Conservation (phyloP, 1,140 invertebrate species). For the Gonioctena quinquepunctata region DNA sequence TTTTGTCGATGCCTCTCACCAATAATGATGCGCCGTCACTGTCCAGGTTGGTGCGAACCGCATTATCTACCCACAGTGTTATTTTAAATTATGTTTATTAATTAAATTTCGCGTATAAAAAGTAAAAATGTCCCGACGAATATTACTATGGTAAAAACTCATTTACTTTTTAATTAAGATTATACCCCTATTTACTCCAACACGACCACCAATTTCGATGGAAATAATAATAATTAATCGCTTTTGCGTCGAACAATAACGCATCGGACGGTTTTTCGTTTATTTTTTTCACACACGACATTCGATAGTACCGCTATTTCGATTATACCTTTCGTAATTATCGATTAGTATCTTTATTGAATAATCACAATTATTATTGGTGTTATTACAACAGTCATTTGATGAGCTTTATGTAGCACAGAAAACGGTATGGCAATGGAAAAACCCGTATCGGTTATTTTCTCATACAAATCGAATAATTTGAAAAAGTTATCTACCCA, state of each 20-base stretch:
- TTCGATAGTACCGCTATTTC: neutral
- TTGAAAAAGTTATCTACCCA: no score
- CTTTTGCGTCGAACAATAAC: constrained; percentile 15
- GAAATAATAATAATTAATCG: constrained; percentile 26
- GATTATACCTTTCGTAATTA: neutral
- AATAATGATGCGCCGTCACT: neutral
- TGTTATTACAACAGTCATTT: neutral
- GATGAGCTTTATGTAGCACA: neutral
- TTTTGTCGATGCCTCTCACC: no score
- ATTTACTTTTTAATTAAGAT: constrained; percentile 47
- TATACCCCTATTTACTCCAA: constrained; percentile 41
- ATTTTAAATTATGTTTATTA: constrained; percentile 28
- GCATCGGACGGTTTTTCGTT: neutral
- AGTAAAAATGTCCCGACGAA: constrained; percentile 22
- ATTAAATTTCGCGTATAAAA: constrained; percentile 32
- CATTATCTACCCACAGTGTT: constrained; percentile 31
- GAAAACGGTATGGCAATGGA: neutral
- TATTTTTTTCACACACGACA: neutral
- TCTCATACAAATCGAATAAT: no score
- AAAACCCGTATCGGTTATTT: no score
- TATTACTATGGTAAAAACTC: constrained; percentile 34
- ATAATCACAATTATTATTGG: neutral
- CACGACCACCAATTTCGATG: constrained; percentile 20
- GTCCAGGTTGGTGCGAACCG: neutral
- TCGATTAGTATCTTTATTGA: constrained; percentile 6